Conservation (phyloP, 2,888 invertebrate genomes). For the Halocaridina rubra region DNA sequence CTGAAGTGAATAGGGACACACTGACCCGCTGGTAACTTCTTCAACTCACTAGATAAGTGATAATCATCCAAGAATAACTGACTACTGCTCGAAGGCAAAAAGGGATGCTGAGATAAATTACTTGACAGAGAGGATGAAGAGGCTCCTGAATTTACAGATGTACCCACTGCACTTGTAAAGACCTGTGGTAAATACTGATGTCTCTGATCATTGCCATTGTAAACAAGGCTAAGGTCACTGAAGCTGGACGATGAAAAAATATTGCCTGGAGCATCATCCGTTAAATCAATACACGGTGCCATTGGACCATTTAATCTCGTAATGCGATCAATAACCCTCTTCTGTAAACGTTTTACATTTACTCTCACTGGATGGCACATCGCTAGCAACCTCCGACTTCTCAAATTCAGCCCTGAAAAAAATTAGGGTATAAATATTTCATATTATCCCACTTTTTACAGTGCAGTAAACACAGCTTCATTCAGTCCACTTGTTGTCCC, state of each 20-base stretch:
- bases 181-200: too few species aligned
- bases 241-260: neutral
- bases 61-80: too few species aligned
- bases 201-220: too few species aligned
- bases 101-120: neutral
- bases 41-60: too few species aligned
- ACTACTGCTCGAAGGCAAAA: too few species aligned
- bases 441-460: too few species aligned
- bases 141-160: neutral
- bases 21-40: too few species aligned
- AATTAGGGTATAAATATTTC: too few species aligned
- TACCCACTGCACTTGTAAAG: neutral
- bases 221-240: neutral
- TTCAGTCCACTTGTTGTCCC: too few species aligned
- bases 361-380: conserved; percentile 18
- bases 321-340: conserved; percentile 19
- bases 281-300: conserved; percentile 33
- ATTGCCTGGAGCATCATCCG: conserved; percentile 1
- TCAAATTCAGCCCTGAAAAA: conserved; percentile 17
- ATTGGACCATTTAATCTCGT: conserved; percentile 3
- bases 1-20: neutral
- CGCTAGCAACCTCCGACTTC: conserved; percentile 22
- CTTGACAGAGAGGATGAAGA: neutral
- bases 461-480: too few species aligned
- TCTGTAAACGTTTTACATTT: conserved; percentile 29